Percentiles rank a stretch among this genome's conserved stretches.
Conservation (phyloP, 1,140 invertebrate genomes). For the Pogonomyrmex californicus region DNA sequence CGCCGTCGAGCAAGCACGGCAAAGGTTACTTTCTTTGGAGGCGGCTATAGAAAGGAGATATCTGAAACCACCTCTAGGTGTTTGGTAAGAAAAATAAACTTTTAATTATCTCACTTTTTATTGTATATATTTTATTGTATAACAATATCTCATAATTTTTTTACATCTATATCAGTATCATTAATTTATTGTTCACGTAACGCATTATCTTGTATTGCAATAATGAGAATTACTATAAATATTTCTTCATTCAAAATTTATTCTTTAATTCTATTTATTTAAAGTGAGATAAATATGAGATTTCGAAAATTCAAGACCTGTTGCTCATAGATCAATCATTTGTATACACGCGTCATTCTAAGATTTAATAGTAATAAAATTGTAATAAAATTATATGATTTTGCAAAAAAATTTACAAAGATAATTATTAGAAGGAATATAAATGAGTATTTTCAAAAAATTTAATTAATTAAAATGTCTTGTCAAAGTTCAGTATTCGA, state of each 20-base stretch:
- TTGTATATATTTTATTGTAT: background rate
- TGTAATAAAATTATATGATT: background rate
- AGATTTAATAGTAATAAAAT: too few relatives aligned
- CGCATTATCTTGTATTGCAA: too few relatives aligned
- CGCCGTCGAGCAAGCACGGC: conserved; percentile 90
- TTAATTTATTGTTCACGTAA: too few relatives aligned
- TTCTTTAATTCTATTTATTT: too few relatives aligned
- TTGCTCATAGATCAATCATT: too few relatives aligned
- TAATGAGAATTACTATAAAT: too few relatives aligned
- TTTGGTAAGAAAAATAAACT: conserved; percentile 86
- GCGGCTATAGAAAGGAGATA: conserved; percentile 97
- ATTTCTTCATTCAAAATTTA: too few relatives aligned
- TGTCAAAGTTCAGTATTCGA: background rate
- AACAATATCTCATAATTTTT: background rate
- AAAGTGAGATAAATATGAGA: too few relatives aligned
- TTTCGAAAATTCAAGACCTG: too few relatives aligned
- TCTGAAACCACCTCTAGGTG: conserved; percentile 96
- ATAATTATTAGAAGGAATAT: background rate
- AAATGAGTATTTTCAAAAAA: conserved; percentile 9
- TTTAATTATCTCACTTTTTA: conserved; percentile 1
- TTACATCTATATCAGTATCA: background rate
- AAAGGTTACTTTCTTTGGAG: conserved; percentile 94
- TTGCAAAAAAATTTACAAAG: background rate
- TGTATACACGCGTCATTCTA: too few relatives aligned
- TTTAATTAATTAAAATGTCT: background rate